Conservation (phyloP, 2,113 vertebrate genomes). For the Vulpes ferrilata region DNA sequence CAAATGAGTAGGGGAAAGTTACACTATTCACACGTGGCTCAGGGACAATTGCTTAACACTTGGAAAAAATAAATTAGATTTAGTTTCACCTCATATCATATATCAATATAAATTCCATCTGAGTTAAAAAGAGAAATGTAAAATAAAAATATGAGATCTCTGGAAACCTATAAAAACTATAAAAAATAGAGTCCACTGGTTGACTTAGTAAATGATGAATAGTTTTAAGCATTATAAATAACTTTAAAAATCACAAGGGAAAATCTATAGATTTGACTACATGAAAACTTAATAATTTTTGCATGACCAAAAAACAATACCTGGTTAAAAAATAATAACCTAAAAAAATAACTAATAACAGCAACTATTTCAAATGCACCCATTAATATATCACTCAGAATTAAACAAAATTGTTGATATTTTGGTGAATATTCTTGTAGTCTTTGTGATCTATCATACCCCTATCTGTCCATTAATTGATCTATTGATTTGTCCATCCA, state of each 20-base stretch:
- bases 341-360: neutral
- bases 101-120: slow-evolving; percentile 12
- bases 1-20: neutral
- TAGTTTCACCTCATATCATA: neutral
- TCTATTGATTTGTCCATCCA: neutral
- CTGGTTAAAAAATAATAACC: neutral
- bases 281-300: neutral
- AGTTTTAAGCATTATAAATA: neutral
- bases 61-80: neutral
- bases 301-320: neutral
- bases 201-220: neutral
- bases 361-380: neutral
- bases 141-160: neutral
- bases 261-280: neutral
- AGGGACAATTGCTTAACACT: neutral
- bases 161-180: neutral
- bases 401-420: neutral
- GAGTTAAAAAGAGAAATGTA: neutral
- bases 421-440: neutral
- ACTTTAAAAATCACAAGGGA: neutral
- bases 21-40: neutral
- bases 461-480: neutral
- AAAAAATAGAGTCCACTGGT: neutral
- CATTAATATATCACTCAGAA: neutral
- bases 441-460: neutral